These are phyloP conservation scores for Hedychridium roseum DNA, from an alignment of 2,888 invertebrate species.

Conservation along the genomic window DNA sequence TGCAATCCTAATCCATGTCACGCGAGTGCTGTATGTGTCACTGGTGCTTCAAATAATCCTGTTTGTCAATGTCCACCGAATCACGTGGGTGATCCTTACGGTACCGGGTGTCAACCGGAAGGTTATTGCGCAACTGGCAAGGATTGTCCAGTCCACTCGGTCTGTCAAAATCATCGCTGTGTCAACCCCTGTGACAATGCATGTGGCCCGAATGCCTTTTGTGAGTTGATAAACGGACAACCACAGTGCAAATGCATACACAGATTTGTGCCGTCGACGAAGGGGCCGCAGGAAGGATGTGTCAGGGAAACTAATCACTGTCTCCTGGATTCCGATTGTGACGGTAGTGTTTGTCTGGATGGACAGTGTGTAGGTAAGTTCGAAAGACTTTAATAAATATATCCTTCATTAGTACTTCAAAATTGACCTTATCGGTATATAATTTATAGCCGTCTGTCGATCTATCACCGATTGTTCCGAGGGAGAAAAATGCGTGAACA, in stretches of 20 bases:
- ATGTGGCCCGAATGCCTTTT: slow-evolving; percentile 84
- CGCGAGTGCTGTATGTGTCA: slow-evolving; percentile 79
- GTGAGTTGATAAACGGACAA: slow-evolving; percentile 79
- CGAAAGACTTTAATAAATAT: not conserved
- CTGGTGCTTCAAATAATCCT: slow-evolving; percentile 72
- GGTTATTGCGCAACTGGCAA: slow-evolving; percentile 78
- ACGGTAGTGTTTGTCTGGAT: slow-evolving; percentile 79
- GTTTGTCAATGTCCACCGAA: slow-evolving; percentile 82
- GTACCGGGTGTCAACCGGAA: slow-evolving; percentile 79
- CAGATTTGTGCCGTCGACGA: slow-evolving; percentile 76
- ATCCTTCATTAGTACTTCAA: slow-evolving; percentile 2
- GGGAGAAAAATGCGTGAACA: slow-evolving; percentile 81
- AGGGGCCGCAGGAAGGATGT: slow-evolving; percentile 74
- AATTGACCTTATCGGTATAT: no score
- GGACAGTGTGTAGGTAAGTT: slow-evolving; percentile 77
- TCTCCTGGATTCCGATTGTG: slow-evolving; percentile 77
- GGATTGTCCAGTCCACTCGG: slow-evolving; percentile 80
- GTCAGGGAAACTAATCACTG: slow-evolving; percentile 76
- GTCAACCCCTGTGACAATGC: slow-evolving; percentile 83
- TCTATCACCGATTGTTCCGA: slow-evolving; percentile 79
- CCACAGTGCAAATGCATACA: slow-evolving; percentile 82
- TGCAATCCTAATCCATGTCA: slow-evolving; percentile 86
- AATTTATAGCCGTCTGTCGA: slow-evolving; percentile 70
- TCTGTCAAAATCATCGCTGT: slow-evolving; percentile 77
- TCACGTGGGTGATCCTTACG: slow-evolving; percentile 78